A percentile compares a stretch with the other conserved stretches of the same genome.
These are phyloP conservation scores for Aphodius sticticus DNA, from an alignment of 2,888 invertebrate genomes.

Conservation along the genomic window DNA sequence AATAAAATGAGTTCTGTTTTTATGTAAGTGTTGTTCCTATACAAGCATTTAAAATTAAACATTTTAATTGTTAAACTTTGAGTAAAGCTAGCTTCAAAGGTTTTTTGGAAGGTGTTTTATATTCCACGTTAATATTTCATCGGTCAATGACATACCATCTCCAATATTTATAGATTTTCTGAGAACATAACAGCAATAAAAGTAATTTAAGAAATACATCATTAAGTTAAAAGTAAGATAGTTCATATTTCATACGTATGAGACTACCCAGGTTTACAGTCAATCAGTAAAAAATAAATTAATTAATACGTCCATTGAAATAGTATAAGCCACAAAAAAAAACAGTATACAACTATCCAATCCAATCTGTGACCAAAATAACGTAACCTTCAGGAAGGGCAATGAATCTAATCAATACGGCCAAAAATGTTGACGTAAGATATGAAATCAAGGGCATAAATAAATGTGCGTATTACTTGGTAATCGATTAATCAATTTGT, in stretches of 20 bases:
- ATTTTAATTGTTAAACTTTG: too few species aligned
- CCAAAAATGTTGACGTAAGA: background rate
- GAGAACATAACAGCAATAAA: background rate
- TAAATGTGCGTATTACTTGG: too few species aligned
- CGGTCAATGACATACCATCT: background rate
- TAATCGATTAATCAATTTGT: too few species aligned
- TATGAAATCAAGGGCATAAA: background rate
- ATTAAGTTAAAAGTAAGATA: too few species aligned
- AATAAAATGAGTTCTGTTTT: too few species aligned
- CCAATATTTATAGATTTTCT: background rate
- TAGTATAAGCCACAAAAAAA: background rate
- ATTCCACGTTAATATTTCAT: background rate
- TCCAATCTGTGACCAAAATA: background rate
- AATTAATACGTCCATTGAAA: background rate
- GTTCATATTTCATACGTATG: too few species aligned
- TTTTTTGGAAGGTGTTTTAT: background rate
- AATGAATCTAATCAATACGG: background rate
- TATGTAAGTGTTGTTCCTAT: too few species aligned
- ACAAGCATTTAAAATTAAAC: too few species aligned
- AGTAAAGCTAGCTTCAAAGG: too few species aligned
- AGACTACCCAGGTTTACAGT: background rate
- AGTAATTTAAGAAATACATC: too few species aligned
- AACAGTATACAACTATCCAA: background rate
- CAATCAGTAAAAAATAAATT: background rate
- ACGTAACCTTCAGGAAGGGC: background rate